phyloP scores from a whole-genome alignment of 1,140 invertebrate genomes.

The Pachypsylla venusta region DNA sequence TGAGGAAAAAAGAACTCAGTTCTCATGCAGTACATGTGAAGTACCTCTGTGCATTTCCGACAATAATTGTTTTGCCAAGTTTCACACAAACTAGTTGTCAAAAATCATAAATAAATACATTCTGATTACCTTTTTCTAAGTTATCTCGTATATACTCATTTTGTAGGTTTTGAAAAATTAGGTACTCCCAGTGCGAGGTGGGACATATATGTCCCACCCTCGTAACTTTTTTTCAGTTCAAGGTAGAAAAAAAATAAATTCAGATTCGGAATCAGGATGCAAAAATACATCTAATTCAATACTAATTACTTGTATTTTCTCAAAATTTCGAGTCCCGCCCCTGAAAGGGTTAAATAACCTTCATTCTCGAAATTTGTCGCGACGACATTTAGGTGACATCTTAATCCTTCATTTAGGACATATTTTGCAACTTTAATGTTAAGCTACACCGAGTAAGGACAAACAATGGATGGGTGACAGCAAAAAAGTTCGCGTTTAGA shows the following conservation, averaged over 20 bases:
- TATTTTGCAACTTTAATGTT: too few species aligned
- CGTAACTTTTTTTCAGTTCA: not conserved
- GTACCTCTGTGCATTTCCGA: not conserved
- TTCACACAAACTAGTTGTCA: not conserved
- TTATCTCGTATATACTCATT: not conserved
- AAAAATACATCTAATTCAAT: not conserved
- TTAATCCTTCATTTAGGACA: too few species aligned
- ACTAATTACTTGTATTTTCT: not conserved
- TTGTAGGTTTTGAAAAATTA: not conserved
- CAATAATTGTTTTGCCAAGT: not conserved
- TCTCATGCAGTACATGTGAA: too few species aligned
- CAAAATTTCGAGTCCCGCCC: too few species aligned
- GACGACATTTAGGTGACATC: too few species aligned
- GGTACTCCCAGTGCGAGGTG: not conserved
- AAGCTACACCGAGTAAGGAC: too few species aligned
- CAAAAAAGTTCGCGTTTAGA: too few species aligned
- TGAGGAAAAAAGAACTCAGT: too few species aligned
- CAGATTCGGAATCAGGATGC: not conserved
- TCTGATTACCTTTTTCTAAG: not conserved
- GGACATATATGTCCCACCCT: not conserved
- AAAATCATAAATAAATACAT: not conserved
- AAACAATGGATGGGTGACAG: too few species aligned
- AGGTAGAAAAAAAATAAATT: not conserved
- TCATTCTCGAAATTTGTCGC: too few species aligned
- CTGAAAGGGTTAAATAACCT: too few species aligned